Evolutionary conservation across 2,113 vertebrate species (phyloP).

Genomic region (Paraplagusia blochii): DNA sequence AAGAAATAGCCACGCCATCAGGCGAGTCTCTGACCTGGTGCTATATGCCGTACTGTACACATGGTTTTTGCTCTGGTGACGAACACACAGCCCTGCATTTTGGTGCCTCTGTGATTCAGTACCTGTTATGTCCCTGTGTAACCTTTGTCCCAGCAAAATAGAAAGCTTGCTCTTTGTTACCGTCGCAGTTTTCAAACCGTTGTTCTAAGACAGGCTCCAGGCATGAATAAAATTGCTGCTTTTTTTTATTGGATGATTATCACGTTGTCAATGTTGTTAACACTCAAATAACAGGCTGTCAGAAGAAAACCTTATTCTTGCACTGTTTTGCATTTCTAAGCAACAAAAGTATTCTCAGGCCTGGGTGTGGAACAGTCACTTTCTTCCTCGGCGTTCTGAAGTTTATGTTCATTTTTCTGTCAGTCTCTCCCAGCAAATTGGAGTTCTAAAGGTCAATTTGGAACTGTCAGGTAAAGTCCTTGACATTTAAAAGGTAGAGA

Average conservation of each 20-base stretch:
- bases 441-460: conserved; percentile 70
- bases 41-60: background rate
- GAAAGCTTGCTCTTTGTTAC: conserved; percentile 40
- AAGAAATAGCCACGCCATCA: background rate
- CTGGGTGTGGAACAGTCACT: conserved; percentile 26
- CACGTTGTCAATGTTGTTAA: conserved; percentile 64
- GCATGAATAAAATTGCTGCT: conserved; percentile 56
- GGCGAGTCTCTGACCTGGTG: conserved; percentile 7
- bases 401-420: conserved; percentile 57
- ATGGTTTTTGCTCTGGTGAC: background rate
- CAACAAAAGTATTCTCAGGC: conserved; percentile 27
- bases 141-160: conserved; percentile 9
- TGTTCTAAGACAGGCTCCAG: conserved; percentile 50
- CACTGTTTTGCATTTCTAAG: conserved; percentile 55
- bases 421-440: conserved; percentile 56
- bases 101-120: background rate
- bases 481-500: conserved; percentile 77
- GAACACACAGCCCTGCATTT: background rate
- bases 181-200: conserved; percentile 20
- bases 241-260: conserved; percentile 62
- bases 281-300: conserved; percentile 62
- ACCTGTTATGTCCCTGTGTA: conserved; percentile 4
- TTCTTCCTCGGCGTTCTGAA: conserved; percentile 16
- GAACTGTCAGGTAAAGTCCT: conserved; percentile 71
- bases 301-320: conserved; percentile 19